A percentile compares a stretch with the other conserved stretches of the same genome.
phyloP scores from a whole-genome alignment of 2,797 vertebrate species.

The Crocidura indochinensis region DNA sequence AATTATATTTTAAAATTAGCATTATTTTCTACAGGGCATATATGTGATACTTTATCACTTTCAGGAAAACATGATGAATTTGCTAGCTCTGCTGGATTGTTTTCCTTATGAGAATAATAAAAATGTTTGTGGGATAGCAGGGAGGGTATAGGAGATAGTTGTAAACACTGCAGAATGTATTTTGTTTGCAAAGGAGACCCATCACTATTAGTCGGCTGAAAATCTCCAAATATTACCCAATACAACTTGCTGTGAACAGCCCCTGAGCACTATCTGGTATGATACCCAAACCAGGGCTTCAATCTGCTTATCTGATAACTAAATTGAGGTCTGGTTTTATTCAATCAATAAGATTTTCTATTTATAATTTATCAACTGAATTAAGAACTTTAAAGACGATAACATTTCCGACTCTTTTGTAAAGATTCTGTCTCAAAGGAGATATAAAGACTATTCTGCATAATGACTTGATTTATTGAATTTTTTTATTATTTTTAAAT shows the following conservation, averaged over 20 bases:
- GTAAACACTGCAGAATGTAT: no score
- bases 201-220: no score
- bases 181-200: no score
- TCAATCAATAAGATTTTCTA: neutral
- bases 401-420: constrained; percentile 57
- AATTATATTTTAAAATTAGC: constrained; percentile 28
- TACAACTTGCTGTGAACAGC: no score
- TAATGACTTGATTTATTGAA: constrained; percentile 70
- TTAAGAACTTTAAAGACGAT: constrained; percentile 12
- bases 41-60: neutral
- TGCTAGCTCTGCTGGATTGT: neutral
- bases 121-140: neutral
- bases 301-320: neutral
- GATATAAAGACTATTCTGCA: constrained; percentile 39
- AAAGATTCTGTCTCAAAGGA: constrained; percentile 4
- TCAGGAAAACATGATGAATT: constrained; percentile 17
- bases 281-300: no score
- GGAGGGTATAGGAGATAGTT: no score
- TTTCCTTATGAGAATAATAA: constrained; percentile 17
- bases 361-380: constrained; percentile 44
- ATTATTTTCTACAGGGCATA: neutral
- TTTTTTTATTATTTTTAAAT: neutral
- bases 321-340: neutral
- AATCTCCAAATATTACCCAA: no score
- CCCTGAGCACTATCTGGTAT: no score